These are phyloP conservation scores for Epistrophella euchroma DNA, from an alignment of 2,888 invertebrate genomes.

Conservation along the genomic window DNA sequence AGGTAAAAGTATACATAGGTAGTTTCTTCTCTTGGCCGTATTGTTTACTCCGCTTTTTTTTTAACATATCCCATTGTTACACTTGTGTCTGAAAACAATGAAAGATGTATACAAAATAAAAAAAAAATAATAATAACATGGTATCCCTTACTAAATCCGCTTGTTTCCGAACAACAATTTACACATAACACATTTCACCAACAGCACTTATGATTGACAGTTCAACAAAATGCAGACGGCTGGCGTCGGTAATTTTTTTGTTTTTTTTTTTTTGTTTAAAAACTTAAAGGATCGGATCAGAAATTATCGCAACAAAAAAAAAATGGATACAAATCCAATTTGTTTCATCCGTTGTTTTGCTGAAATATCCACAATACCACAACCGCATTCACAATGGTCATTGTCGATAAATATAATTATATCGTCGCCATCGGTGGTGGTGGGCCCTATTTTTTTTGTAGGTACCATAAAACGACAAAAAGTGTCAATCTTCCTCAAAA, in stretches of 20 bases:
- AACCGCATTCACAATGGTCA: constrained; percentile 54
- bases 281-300: constrained; percentile 50
- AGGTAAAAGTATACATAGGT: neutral
- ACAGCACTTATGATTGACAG: constrained; percentile 72
- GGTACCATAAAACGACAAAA: constrained; percentile 57
- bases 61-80: constrained; percentile 41
- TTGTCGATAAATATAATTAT: constrained; percentile 70
- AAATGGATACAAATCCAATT: constrained; percentile 49
- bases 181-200: constrained; percentile 35
- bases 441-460: constrained; percentile 40
- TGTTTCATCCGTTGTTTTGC: constrained; percentile 50
- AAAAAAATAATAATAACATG: constrained; percentile 63
- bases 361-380: constrained; percentile 38
- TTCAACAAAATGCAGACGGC: constrained; percentile 43
- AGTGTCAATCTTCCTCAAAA: constrained; percentile 75
- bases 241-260: constrained; percentile 23
- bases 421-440: constrained; percentile 70
- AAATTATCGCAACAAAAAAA: constrained; percentile 30
- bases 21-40: neutral
- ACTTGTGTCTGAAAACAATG: neutral
- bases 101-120: constrained; percentile 20
- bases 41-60: constrained; percentile 50
- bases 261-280: constrained; percentile 10
- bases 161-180: constrained; percentile 29
- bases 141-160: constrained; percentile 55